These are phyloP conservation scores for Sceloporus tristichus DNA, from an alignment of 2,113 vertebrate genomes.

Conservation along the genomic window DNA sequence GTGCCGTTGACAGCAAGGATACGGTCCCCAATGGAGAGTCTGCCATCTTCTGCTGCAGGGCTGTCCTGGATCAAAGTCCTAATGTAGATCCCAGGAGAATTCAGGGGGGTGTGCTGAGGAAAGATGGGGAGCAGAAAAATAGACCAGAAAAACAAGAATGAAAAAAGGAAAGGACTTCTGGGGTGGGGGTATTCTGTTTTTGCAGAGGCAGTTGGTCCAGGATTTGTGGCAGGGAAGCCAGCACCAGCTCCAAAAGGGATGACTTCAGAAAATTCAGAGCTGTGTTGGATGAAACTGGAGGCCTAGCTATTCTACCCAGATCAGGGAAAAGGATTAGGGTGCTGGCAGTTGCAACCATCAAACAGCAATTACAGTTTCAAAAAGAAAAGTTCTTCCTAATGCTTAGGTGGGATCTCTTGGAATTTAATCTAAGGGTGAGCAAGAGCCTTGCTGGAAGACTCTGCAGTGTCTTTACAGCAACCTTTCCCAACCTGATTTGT, in stretches of 20 bases:
- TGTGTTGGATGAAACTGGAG: too few species aligned
- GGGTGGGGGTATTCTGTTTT: too few species aligned
- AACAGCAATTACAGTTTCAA: too few species aligned
- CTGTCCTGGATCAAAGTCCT: conserved; percentile 93
- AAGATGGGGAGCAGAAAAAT: conserved; percentile 71
- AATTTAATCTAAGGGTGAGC: too few species aligned
- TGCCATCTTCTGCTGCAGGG: conserved; percentile 86
- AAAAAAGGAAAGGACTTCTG: neutral
- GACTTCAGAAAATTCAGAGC: too few species aligned
- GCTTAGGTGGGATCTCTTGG: too few species aligned
- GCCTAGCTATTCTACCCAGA: too few species aligned
- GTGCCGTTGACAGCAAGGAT: conserved; percentile 94
- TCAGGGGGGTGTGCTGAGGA: conserved; percentile 90
- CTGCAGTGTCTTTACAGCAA: neutral
- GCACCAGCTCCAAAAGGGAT: neutral
- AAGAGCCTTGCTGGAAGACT: too few species aligned
- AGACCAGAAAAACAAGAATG: neutral
- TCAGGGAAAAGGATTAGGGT: too few species aligned
- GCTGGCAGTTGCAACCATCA: too few species aligned
- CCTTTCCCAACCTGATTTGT: neutral
- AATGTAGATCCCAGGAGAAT: conserved; percentile 93
- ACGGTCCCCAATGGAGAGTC: conserved; percentile 91
- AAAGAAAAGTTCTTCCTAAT: too few species aligned
- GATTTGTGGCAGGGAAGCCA: neutral
- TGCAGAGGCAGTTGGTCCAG: neutral